Percentiles rank a stretch among this genome's conserved stretches.
Evolutionary conservation across 2,888 invertebrate species (phyloP).

Genomic region (Eulithis prunata): DNA sequence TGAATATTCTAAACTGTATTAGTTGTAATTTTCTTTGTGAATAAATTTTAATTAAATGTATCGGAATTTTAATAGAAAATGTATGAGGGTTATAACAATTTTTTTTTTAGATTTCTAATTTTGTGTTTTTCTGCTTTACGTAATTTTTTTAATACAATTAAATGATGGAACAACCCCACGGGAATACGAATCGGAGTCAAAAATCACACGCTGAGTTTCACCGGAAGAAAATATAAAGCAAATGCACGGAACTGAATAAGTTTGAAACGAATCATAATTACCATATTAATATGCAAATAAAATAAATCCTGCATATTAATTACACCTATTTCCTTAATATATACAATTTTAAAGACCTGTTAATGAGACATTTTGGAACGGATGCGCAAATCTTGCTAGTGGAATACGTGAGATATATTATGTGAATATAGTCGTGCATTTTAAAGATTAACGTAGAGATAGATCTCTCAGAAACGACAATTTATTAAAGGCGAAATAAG

Average conservation of each 20-base stretch:
- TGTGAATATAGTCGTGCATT: neutral
- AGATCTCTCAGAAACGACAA: no score
- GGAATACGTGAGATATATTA: neutral
- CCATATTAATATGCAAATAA: slow-evolving; percentile 26
- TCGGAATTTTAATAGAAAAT: neutral
- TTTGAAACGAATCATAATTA: slow-evolving; percentile 22
- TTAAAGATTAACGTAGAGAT: neutral
- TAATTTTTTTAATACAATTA: no score
- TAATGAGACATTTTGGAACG: slow-evolving; percentile 12
- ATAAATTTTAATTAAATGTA: no score
- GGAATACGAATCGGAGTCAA: no score
- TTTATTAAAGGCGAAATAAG: no score
- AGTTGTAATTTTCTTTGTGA: no score
- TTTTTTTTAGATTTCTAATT: neutral
- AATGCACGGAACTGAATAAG: neutral
- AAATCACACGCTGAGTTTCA: neutral
- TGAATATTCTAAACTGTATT: no score
- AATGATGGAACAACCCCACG: no score
- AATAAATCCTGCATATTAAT: neutral
- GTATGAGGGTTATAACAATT: neutral
- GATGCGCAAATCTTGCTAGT: slow-evolving; percentile 10
- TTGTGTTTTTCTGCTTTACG: no score
- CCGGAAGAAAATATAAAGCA: neutral
- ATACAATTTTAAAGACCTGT: slow-evolving; percentile 1
- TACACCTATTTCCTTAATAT: neutral